Percentiles rank a stretch among this genome's conserved stretches.
These are phyloP conservation scores for Suncus etruscus DNA, from an alignment of 2,113 vertebrate genomes.

Conservation along the genomic window DNA sequence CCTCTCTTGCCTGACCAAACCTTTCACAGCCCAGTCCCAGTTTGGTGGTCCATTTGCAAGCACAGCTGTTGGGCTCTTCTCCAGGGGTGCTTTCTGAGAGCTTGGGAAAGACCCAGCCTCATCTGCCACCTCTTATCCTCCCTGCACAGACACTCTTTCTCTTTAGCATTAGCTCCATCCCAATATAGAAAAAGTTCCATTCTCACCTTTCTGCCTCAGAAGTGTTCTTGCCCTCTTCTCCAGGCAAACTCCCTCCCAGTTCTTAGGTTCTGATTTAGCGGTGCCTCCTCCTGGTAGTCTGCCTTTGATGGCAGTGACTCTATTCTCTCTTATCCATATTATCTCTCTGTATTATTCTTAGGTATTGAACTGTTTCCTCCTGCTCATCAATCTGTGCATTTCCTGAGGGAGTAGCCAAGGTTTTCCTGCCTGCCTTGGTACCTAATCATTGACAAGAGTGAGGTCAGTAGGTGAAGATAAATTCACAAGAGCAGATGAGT, in stretches of 20 bases:
- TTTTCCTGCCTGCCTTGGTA: not conserved
- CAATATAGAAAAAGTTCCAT: not conserved
- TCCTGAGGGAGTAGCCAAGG: not conserved
- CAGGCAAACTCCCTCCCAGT: not conserved
- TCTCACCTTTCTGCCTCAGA: not conserved
- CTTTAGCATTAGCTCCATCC: not conserved
- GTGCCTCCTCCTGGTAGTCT: not conserved
- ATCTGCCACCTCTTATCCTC: not conserved
- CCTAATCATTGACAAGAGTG: not conserved
- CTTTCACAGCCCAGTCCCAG: not conserved
- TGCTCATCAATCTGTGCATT: not conserved
- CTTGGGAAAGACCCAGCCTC: not conserved
- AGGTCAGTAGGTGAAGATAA: not conserved
- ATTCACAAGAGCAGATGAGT: constrained; percentile 17
- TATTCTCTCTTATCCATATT: not conserved
- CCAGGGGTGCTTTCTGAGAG: not conserved
- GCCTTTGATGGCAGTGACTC: not conserved
- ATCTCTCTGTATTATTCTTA: not conserved
- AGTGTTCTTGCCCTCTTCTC: not conserved
- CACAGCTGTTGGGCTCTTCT: not conserved
- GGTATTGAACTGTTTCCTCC: not conserved
- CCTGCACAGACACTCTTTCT: not conserved
- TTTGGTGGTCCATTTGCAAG: not conserved
- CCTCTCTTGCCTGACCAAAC: not conserved
- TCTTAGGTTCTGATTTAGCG: not conserved